A percentile compares a stretch with the other conserved stretches of the same genome.
Conservation (phyloP, 2,113 vertebrate genomes). For the Arothron firmamentum region DNA sequence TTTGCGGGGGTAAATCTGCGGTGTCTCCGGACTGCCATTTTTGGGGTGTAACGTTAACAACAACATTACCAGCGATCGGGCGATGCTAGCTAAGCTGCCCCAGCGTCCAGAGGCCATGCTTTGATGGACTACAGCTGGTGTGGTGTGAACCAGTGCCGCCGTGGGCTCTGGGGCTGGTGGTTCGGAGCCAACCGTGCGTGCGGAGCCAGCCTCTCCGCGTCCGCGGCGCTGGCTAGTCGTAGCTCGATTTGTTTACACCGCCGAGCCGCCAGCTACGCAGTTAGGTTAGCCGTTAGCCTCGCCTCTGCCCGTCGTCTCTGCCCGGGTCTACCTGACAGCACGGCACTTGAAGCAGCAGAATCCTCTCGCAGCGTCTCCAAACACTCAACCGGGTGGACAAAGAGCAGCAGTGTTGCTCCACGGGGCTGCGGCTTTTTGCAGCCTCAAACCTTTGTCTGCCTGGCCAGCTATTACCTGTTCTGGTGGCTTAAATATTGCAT, state of each 20-base stretch:
- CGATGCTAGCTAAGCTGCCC: conserved; percentile 33
- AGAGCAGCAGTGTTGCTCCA: conserved; percentile 28
- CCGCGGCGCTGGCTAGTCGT: conserved; percentile 37
- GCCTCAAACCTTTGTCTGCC: conserved; percentile 70
- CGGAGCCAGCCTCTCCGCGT: conserved; percentile 35
- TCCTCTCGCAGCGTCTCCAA: not conserved
- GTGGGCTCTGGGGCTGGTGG: conserved; percentile 9
- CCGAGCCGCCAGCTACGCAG: conserved; percentile 71
- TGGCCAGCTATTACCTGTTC: conserved; percentile 34
- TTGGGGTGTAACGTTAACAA: conserved; percentile 73
- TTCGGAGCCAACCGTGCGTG: conserved; percentile 10
- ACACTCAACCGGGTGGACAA: no score
- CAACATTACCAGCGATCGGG: conserved; percentile 58
- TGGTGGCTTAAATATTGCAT: conserved; percentile 37
- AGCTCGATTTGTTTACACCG: conserved; percentile 72
- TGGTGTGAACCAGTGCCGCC: conserved; percentile 18
- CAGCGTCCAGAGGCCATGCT: conserved; percentile 36
- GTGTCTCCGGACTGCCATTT: conserved; percentile 69
- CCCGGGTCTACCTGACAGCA: conserved; percentile 41
- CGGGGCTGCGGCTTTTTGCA: conserved; percentile 55
- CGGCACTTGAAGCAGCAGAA: conserved; percentile 10
- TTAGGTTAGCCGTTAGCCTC: conserved; percentile 63
- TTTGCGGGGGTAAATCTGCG: conserved; percentile 63
- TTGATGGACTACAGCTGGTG: conserved; percentile 30
- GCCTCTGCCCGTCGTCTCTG: conserved; percentile 38